A percentile compares a stretch with the other conserved stretches of the same genome.
Conservation (phyloP, 2,113 vertebrate species). For the Erinaceus europaeus region DNA sequence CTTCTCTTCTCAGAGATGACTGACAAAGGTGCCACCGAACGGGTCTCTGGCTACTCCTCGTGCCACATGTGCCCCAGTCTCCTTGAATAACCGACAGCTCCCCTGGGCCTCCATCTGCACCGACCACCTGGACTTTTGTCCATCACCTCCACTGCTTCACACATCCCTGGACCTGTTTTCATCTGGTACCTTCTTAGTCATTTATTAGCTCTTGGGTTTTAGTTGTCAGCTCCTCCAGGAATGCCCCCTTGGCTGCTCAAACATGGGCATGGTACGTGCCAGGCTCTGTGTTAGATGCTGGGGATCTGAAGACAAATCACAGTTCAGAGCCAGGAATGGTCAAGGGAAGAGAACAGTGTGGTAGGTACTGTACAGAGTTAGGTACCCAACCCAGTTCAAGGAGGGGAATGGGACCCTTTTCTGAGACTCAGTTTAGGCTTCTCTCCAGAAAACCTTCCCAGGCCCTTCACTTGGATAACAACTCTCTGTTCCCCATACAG, state of each 20-base stretch:
- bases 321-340: neutral
- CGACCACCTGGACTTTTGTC: neutral
- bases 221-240: neutral
- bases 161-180: neutral
- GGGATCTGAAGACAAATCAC: neutral
- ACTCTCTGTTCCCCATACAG: neutral
- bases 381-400: no score
- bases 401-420: neutral
- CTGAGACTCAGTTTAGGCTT: neutral
- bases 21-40: neutral
- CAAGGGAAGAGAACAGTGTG: neutral
- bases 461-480: neutral
- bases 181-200: neutral
- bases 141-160: neutral
- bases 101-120: neutral
- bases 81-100: neutral
- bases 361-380: no score
- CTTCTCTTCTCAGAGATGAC: neutral
- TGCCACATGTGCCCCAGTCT: neutral
- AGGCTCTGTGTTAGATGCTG: neutral
- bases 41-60: neutral
- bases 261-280: neutral
- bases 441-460: neutral
- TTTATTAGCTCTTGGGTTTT: neutral
- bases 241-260: neutral